phyloP scores from a whole-genome alignment of 2,797 vertebrate species.

The Onychomys leucogaster region DNA sequence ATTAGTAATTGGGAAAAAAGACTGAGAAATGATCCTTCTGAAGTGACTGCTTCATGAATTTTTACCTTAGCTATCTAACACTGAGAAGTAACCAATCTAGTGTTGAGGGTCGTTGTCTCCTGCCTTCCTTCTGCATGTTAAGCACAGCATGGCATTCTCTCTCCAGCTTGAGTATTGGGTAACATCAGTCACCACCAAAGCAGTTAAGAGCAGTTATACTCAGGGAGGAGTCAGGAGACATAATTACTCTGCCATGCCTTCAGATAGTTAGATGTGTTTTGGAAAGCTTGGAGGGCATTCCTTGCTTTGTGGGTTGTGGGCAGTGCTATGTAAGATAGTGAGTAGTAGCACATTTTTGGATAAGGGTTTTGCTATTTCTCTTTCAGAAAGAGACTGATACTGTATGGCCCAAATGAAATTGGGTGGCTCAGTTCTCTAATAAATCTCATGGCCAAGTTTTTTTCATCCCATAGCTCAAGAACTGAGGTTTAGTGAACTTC shows the following conservation, averaged over 20 bases:
- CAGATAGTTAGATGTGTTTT: slow-evolving; percentile 39
- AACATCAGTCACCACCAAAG: not conserved
- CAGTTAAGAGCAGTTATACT: not conserved
- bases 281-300: slow-evolving; percentile 13
- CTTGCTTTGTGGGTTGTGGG: slow-evolving; percentile 42
- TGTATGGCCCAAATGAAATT: slow-evolving; percentile 8
- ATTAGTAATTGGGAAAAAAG: slow-evolving; percentile 45
- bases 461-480: slow-evolving; percentile 56
- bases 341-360: slow-evolving; percentile 23
- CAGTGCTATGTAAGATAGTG: not conserved
- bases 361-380: slow-evolving; percentile 59
- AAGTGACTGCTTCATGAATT: slow-evolving; percentile 45
- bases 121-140: slow-evolving; percentile 55
- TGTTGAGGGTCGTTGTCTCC: slow-evolving; percentile 15
- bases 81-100: slow-evolving; percentile 26
- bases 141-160: slow-evolving; percentile 47
- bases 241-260: slow-evolving; percentile 25
- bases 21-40: slow-evolving; percentile 54
- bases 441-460: not conserved
- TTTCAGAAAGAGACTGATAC: slow-evolving; percentile 42
- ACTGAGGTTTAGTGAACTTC: slow-evolving; percentile 37
- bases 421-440: slow-evolving; percentile 12
- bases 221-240: not conserved
- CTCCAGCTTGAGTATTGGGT: slow-evolving; percentile 19
- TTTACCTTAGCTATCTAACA: slow-evolving; percentile 46